Evolutionary conservation across 2,113 vertebrate species (phyloP).

Genomic region (Morone saxatilis): DNA sequence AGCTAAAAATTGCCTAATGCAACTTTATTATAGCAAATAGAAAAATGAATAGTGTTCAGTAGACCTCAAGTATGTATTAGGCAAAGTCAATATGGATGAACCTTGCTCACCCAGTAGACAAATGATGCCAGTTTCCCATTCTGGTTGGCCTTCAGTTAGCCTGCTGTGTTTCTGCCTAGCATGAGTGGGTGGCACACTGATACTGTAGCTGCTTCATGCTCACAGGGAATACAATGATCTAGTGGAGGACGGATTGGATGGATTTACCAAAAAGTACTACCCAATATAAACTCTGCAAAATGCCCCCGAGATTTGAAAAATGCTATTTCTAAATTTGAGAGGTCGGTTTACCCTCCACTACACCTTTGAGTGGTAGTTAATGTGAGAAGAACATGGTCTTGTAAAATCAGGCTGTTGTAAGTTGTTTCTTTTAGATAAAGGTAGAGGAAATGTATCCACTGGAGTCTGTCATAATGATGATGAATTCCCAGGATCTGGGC

Average conservation of each 20-base stretch:
- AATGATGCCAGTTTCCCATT: not conserved
- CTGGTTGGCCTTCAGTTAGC: not conserved
- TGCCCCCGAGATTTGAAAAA: constrained; percentile 10
- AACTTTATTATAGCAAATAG: not conserved
- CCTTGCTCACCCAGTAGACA: not conserved
- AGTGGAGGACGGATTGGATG: not conserved
- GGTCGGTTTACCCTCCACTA: constrained; percentile 13
- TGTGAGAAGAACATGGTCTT: constrained; percentile 20
- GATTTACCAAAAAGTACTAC: not conserved
- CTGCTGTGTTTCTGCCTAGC: not conserved
- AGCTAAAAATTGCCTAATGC: not conserved
- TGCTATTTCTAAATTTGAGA: constrained; percentile 7
- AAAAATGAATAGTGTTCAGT: not conserved
- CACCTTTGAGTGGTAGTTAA: constrained; percentile 6
- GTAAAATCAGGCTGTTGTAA: constrained; percentile 26
- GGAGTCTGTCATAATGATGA: constrained; percentile 52
- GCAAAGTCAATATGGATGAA: not conserved
- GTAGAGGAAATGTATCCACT: constrained; percentile 40
- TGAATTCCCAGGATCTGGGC: constrained; percentile 63
- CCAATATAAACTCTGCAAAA: constrained; percentile 14
- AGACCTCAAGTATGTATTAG: no score
- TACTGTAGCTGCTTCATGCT: not conserved
- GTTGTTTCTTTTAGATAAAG: constrained; percentile 29
- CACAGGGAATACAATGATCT: not conserved
- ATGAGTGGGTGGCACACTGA: not conserved